A percentile compares a stretch with the other conserved stretches of the same genome.
Evolutionary conservation across 2,113 vertebrate species (phyloP).

Genomic region (Sprattus sprattus): DNA sequence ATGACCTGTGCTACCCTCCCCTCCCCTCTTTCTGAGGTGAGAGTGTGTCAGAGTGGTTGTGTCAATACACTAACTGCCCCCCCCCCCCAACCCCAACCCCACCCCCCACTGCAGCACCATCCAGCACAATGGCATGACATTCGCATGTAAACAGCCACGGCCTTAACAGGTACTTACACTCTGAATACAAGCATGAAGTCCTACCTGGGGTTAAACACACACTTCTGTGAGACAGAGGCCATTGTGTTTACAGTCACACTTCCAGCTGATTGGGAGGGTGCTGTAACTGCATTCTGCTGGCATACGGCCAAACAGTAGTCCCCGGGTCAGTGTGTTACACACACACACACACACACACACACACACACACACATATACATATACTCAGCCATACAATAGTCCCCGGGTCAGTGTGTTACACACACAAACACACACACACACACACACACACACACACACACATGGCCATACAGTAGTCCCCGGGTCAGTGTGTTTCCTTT

Average conservation of each 20-base stretch:
- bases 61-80: background rate
- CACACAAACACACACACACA: too few relatives aligned
- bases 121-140: background rate
- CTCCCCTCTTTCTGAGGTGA: too few relatives aligned
- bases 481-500: background rate
- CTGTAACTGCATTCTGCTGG: too few relatives aligned
- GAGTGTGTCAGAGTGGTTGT: too few relatives aligned
- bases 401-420: too few relatives aligned
- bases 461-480: background rate
- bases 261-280: background rate
- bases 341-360: background rate
- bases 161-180: conserved; percentile 37
- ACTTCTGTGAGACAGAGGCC: background rate
- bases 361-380: background rate
- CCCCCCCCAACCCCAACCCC: background rate
- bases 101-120: background rate
- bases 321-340: background rate
- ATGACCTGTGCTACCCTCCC: too few relatives aligned
- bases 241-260: background rate
- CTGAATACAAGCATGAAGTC: background rate
- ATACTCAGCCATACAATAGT: background rate
- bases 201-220: background rate
- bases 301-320: background rate
- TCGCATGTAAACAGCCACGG: conserved; percentile 38
- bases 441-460: too few relatives aligned